Percentiles rank a stretch among this genome's conserved stretches.
phyloP scores from a whole-genome alignment of 2,888 invertebrate species.

The Agonopterix alstromeriana region DNA sequence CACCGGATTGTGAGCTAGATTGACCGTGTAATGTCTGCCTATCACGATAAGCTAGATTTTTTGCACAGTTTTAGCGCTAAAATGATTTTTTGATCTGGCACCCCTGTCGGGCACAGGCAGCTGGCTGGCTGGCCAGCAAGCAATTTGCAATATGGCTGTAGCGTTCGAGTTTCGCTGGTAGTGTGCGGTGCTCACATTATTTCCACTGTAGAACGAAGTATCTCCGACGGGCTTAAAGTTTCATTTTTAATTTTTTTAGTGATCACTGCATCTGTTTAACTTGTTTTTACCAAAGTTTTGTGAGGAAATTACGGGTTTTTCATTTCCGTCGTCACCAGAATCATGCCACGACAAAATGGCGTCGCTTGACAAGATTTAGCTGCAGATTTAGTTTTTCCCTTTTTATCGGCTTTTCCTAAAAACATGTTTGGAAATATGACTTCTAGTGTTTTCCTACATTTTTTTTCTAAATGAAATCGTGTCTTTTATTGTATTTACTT shows the following conservation, averaged over 20 bases:
- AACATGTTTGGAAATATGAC: constrained; percentile 39
- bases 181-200: constrained; percentile 69
- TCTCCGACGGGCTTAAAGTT: constrained; percentile 67
- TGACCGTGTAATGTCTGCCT: no score
- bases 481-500: constrained; percentile 26
- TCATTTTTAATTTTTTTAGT: constrained; percentile 65
- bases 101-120: background rate
- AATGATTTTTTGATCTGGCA: no score
- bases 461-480: constrained; percentile 42
- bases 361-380: constrained; percentile 74
- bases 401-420: constrained; percentile 47
- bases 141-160: constrained; percentile 70
- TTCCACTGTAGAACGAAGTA: constrained; percentile 59
- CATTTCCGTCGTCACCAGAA: constrained; percentile 72
- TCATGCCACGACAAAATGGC: constrained; percentile 77
- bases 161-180: constrained; percentile 71
- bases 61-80: no score
- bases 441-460: constrained; percentile 40
- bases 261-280: constrained; percentile 55
- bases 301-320: constrained; percentile 56
- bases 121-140: constrained; percentile 2
- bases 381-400: constrained; percentile 62
- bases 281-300: constrained; percentile 49
- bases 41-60: no score
- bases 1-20: no score